Evolutionary conservation across 2,888 invertebrate species (phyloP).

Genomic region (Drosophila nigricruria): DNA sequence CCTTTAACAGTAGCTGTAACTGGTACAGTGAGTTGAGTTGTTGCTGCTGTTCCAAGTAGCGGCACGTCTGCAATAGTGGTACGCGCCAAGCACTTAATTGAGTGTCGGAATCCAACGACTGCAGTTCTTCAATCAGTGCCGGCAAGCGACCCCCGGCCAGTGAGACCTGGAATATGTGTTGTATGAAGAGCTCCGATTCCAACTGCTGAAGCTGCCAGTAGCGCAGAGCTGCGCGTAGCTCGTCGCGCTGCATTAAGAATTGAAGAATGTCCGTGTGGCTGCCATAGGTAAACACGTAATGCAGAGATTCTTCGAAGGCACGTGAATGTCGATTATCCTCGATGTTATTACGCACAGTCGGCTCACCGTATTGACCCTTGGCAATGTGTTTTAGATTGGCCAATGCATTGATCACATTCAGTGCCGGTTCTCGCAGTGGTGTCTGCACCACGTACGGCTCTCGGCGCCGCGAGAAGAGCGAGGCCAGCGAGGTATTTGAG

Average conservation of each 20-base stretch:
- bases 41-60: constrained; percentile 89
- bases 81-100: constrained; percentile 90
- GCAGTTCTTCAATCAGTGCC: constrained; percentile 88
- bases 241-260: constrained; percentile 91
- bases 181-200: constrained; percentile 90
- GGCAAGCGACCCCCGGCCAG: constrained; percentile 88
- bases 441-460: constrained; percentile 86
- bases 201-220: constrained; percentile 90
- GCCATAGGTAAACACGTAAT: constrained; percentile 93
- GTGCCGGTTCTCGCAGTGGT: constrained; percentile 87
- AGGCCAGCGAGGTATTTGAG: constrained; percentile 83
- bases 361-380: constrained; percentile 86
- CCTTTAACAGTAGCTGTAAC: constrained; percentile 90
- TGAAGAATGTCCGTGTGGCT: constrained; percentile 90
- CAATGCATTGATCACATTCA: constrained; percentile 88
- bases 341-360: constrained; percentile 42
- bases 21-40: constrained; percentile 91
- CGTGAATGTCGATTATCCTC: constrained; percentile 73
- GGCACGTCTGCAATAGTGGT: constrained; percentile 90
- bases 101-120: constrained; percentile 88
- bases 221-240: constrained; percentile 89
- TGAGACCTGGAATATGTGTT: constrained; percentile 89
- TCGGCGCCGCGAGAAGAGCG: constrained; percentile 84
- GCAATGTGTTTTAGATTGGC: constrained; percentile 87
- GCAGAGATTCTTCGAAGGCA: constrained; percentile 92